phyloP scores from a whole-genome alignment of 2,888 invertebrate genomes.

The Chymomyza caudatula region DNA sequence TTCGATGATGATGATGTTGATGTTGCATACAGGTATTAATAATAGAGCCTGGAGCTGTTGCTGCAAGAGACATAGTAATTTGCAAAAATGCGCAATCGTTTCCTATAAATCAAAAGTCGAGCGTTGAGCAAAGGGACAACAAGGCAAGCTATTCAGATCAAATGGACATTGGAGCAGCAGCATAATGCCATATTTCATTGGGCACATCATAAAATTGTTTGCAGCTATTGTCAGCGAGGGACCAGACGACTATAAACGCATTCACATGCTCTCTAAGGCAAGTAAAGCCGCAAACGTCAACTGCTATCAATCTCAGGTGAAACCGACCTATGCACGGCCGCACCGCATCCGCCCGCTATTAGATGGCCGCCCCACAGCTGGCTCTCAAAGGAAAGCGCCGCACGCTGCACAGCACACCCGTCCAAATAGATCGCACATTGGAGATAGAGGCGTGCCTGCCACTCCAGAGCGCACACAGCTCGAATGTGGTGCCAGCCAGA shows the following conservation, averaged over 20 bases:
- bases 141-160: conserved; percentile 45
- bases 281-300: conserved; percentile 58
- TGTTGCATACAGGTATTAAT: conserved; percentile 59
- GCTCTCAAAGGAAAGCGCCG: conserved; percentile 69
- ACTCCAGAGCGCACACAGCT: conserved; percentile 38
- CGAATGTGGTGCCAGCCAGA: conserved; percentile 3
- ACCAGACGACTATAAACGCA: not conserved
- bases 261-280: not conserved
- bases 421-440: conserved; percentile 76
- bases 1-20: conserved; percentile 27
- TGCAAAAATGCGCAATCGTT: conserved; percentile 71
- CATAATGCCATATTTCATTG: conserved; percentile 58
- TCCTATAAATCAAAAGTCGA: conserved; percentile 61
- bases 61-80: conserved; percentile 60
- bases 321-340: conserved; percentile 35
- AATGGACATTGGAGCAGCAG: conserved; percentile 28
- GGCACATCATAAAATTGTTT: conserved; percentile 35
- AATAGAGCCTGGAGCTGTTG: conserved; percentile 30
- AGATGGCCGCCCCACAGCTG: conserved; percentile 43
- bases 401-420: conserved; percentile 29
- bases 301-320: conserved; percentile 68
- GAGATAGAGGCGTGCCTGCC: conserved; percentile 76
- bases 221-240: conserved; percentile 23
- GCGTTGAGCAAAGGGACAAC: not conserved
- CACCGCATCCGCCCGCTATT: conserved; percentile 25